Percentiles rank a stretch among this genome's conserved stretches.
These are phyloP conservation scores for Amia ocellicauda DNA, from an alignment of 2,113 vertebrate genomes.

Conservation along the genomic window DNA sequence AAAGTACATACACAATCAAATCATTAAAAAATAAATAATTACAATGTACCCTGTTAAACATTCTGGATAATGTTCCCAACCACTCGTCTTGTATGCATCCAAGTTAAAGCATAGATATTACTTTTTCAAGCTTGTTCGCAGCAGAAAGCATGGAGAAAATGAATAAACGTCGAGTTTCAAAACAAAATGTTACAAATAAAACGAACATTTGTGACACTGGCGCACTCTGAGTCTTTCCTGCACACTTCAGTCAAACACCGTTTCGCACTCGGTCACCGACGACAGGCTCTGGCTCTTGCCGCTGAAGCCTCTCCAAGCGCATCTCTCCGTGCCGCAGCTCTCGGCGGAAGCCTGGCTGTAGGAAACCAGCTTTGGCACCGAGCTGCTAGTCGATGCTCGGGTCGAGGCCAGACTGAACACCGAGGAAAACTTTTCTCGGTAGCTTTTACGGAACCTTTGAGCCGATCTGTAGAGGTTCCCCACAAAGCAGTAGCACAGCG, in stretches of 20 bases:
- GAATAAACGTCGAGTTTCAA: too few species aligned
- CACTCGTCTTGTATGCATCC: too few species aligned
- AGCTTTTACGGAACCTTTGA: constrained; percentile 47
- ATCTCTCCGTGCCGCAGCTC: constrained; percentile 11
- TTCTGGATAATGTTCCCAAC: not conserved
- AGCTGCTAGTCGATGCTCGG: constrained; percentile 23
- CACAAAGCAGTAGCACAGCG: constrained; percentile 60
- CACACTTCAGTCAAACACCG: constrained; percentile 31
- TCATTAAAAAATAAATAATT: too few species aligned
- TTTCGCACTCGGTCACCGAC: constrained; percentile 42
- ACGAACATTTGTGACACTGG: too few species aligned
- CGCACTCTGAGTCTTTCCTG: not conserved
- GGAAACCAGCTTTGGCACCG: constrained; percentile 19
- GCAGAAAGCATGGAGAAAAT: too few species aligned
- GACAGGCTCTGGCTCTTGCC: constrained; percentile 35
- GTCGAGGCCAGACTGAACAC: constrained; percentile 37
- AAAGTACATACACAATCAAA: too few species aligned
- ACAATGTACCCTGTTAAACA: too few species aligned
- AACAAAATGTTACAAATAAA: too few species aligned
- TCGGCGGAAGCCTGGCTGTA: constrained; percentile 20
- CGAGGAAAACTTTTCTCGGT: constrained; percentile 46
- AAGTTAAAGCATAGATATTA: too few species aligned
- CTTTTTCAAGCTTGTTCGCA: too few species aligned
- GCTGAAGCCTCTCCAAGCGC: constrained; percentile 6
- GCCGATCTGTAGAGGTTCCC: constrained; percentile 57